Evolutionary conservation across 2,888 invertebrate species (phyloP).

Genomic region (Stenurella melanura): DNA sequence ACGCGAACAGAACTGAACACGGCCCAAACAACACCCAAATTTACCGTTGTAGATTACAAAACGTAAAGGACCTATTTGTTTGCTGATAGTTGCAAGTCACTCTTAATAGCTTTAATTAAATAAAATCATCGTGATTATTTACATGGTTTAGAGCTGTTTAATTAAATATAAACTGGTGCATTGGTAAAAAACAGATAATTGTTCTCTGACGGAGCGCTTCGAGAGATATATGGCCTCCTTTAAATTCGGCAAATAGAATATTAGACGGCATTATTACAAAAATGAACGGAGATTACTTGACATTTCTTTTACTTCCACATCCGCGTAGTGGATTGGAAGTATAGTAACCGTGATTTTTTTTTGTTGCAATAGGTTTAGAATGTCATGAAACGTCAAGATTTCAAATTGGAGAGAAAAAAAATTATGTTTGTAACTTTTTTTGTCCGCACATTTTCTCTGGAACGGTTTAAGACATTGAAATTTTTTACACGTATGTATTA

Average conservation of each 20-base stretch:
- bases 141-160: slow-evolving; percentile 21
- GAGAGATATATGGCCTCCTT: background rate
- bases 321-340: no score
- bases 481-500: no score
- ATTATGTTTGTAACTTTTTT: no score
- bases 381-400: no score
- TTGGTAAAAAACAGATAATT: background rate
- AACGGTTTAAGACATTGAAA: no score
- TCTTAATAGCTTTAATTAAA: slow-evolving; percentile 30
- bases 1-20: slow-evolving; percentile 61
- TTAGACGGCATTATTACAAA: no score
- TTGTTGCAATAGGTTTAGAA: no score
- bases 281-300: no score
- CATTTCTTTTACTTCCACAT: no score
- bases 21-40: slow-evolving; percentile 45
- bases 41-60: slow-evolving; percentile 38
- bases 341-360: no score
- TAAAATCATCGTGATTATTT: slow-evolving; percentile 32
- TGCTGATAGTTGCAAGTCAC: slow-evolving; percentile 33
- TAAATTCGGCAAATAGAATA: background rate
- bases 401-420: no score
- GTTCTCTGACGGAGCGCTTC: background rate
- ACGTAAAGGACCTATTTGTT: slow-evolving; percentile 23
- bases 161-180: slow-evolving; percentile 19
- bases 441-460: no score